Conservation (phyloP, 2,888 invertebrate species). For the Megalurothrips usitatus region DNA sequence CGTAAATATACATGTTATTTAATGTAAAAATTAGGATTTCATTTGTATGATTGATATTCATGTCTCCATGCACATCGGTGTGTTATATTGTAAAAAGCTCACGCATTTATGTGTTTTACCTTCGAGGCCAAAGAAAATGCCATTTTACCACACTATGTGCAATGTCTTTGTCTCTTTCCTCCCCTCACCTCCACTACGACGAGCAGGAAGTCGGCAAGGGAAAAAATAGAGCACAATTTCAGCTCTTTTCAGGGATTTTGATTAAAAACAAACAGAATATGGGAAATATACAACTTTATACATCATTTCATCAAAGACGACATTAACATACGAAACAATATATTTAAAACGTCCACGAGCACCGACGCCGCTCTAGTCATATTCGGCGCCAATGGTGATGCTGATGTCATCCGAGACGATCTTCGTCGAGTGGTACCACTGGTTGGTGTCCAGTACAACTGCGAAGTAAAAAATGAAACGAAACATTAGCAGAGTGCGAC, state of each 20-base stretch:
- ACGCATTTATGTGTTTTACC: neutral
- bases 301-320: no score
- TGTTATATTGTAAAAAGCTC: neutral
- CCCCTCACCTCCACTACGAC: no score
- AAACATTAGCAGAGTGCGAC: slow-evolving; percentile 45
- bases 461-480: slow-evolving; percentile 50
- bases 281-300: no score
- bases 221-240: no score
- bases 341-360: no score
- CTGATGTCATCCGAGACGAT: slow-evolving; percentile 85
- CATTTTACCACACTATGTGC: no score
- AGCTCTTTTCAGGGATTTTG: no score
- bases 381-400: slow-evolving; percentile 94
- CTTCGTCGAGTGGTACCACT: slow-evolving; percentile 91
- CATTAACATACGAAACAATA: no score
- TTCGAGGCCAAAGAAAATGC: neutral
- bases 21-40: neutral
- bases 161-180: no score
- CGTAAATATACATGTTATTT: neutral
- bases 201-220: no score
- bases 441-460: slow-evolving; percentile 61
- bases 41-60: neutral
- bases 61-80: neutral
- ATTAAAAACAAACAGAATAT: no score
- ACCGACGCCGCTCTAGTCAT: slow-evolving; percentile 59